A percentile compares a stretch with the other conserved stretches of the same genome.
phyloP scores from a whole-genome alignment of 2,113 vertebrate genomes.

The Macrotis lagotis region DNA sequence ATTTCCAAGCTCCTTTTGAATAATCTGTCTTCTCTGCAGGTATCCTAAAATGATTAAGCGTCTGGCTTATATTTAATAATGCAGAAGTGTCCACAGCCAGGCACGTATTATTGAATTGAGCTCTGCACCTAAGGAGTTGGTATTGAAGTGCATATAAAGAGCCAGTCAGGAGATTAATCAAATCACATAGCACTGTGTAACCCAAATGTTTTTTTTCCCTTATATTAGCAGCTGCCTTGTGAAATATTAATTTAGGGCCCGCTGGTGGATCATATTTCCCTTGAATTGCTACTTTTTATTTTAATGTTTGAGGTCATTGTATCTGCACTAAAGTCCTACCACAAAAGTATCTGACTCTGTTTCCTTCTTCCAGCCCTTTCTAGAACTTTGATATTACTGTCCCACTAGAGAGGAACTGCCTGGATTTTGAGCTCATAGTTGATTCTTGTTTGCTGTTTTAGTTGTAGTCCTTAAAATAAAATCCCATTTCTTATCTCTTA shows the following conservation, averaged over 20 bases:
- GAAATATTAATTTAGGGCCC: not conserved
- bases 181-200: not conserved
- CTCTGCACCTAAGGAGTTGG: not conserved
- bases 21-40: accelerated
- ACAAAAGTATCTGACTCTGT: accelerated
- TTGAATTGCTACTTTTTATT: not conserved
- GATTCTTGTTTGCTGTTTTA: not conserved
- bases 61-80: conserved; percentile 26
- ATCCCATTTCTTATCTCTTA: not conserved
- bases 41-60: not conserved
- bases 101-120: accelerated
- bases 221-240: accelerated
- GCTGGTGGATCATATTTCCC: accelerated
- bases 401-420: not conserved
- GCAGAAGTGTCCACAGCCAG: conserved; percentile 36
- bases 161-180: accelerated
- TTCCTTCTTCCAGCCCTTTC: not conserved
- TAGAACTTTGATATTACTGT: accelerated
- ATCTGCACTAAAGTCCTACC: not conserved
- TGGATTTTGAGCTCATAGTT: not conserved
- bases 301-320: not conserved
- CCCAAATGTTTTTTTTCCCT: not conserved
- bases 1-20: not conserved
- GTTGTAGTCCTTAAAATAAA: not conserved
- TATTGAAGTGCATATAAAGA: not conserved